Percentiles rank a stretch among this genome's conserved stretches.
phyloP scores from a whole-genome alignment of 2,797 vertebrate species.

The Scolopax bukidnonensis region DNA sequence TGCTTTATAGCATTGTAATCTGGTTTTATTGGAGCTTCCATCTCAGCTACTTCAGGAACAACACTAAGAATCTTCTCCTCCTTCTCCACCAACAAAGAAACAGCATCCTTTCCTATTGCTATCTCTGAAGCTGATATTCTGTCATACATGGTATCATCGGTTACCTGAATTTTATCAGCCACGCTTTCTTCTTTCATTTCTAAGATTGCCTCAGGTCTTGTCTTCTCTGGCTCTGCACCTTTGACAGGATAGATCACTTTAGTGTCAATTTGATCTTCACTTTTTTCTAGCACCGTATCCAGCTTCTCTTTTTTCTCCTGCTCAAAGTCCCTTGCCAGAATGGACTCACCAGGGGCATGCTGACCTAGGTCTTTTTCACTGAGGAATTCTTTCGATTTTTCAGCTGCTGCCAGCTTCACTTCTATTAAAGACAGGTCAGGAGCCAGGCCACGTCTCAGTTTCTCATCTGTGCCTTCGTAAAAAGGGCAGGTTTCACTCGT shows the following conservation, averaged over 20 bases:
- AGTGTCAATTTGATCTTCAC: constrained; percentile 74
- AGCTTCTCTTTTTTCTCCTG: constrained; percentile 79
- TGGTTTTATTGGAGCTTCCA: constrained; percentile 58
- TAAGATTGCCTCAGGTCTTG: neutral
- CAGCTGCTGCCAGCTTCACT: constrained; percentile 82
- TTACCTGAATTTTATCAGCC: neutral
- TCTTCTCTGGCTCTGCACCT: constrained; percentile 50
- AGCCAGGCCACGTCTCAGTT: constrained; percentile 73
- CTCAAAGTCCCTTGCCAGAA: constrained; percentile 72
- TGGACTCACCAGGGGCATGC: constrained; percentile 27
- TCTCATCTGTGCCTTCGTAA: constrained; percentile 78
- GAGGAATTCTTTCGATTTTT: constrained; percentile 75
- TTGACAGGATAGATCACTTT: constrained; percentile 50
- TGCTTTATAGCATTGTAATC: constrained; percentile 75
- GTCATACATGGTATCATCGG: constrained; percentile 10
- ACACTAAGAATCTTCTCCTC: constrained; percentile 64
- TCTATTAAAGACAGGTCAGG: constrained; percentile 81
- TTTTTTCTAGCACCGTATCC: constrained; percentile 79
- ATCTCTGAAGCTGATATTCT: constrained; percentile 39
- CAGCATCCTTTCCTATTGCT: constrained; percentile 15
- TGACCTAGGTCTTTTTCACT: constrained; percentile 64
- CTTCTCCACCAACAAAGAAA: constrained; percentile 56
- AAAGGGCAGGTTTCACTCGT: constrained; percentile 77
- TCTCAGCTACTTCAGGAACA: constrained; percentile 69
- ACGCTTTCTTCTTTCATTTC: constrained; percentile 52